Evolutionary conservation across 2,113 vertebrate species (phyloP), one percentile per base, ranked within the genome.

Genomic region (Bos taurus): DNA sequence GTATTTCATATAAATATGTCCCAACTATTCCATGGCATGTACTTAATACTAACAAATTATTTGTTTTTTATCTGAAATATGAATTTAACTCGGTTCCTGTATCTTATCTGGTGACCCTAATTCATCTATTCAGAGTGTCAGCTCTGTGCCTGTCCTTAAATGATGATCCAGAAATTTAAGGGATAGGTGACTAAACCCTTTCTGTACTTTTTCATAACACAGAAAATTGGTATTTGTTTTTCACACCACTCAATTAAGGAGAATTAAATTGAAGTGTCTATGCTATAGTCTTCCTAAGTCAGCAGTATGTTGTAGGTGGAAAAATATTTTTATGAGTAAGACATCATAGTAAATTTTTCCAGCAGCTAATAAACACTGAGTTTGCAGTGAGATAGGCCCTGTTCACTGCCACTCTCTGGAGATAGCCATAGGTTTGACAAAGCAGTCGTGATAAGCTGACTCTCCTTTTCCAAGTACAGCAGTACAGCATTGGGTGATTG

Each of bases 151-250:
- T 15, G 96, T 87, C 84, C 77, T 97, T 98, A 97, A 59, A 5
- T 95, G 94, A 97, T 92, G 88, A 94, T 67, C 80, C 90, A 91
- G 80, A 98, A 98, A 97, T 96, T 96, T 67, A 46, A 96, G 92
- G 94, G 84, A 46, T 86, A 84, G 93, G 62, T 90, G 97, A 78
- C 95, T 92, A 74, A 90, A 94, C 94, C 90, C 59, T 95, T 96
- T 98, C 80, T 98, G 60, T 93, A 91, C 94, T 96, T 98, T 64
- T 82, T 95, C 85, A 94, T 12, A 93, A 95, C 59, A 77, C 98
- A 71, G 95, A 97, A 98, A 96, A 36, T 14, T 84, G 94, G 71
- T 96, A 98, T 93, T 98, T 98, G 93, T 98, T 98, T 98, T 97
- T 97, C 94, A 71, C 77, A 2, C 95, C 97, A 40, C 23, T n/a